Percentiles rank a stretch among this genome's conserved stretches.
Conservation (phyloP, 2,888 invertebrate species). For the Bombylius discolor region DNA sequence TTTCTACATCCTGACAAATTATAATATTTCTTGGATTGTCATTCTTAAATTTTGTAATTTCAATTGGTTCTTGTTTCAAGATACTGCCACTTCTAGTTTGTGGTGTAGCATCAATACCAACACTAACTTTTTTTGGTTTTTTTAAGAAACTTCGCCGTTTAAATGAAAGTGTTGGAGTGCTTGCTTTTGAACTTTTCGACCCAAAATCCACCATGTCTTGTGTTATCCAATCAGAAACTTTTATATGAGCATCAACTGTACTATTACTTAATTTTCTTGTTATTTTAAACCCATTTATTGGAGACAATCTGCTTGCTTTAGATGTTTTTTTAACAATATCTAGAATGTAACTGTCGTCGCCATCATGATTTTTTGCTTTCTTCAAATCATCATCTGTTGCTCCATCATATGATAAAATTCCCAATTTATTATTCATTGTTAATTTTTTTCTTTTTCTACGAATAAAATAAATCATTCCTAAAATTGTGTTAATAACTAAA, state of each 20-base stretch:
- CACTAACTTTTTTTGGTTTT: constrained; percentile 55
- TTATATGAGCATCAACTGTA: constrained; percentile 73
- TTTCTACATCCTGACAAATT: constrained; percentile 33
- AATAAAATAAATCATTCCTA: constrained; percentile 20
- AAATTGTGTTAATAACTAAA: constrained; percentile 51
- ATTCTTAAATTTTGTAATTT: constrained; percentile 44
- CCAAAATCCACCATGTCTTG: constrained; percentile 63
- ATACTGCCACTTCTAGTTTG: constrained; percentile 58
- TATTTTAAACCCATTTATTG: constrained; percentile 48
- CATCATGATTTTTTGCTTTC: constrained; percentile 29
- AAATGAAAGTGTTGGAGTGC: constrained; percentile 21
- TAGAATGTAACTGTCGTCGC: constrained; percentile 33
- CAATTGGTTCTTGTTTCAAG: constrained; percentile 62
- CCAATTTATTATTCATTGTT: constrained; percentile 19
- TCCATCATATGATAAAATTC: constrained; percentile 32
- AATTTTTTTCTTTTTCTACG: constrained; percentile 17
- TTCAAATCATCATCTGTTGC: constrained; percentile 35
- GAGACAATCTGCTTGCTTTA: constrained; percentile 38
- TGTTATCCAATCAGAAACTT: constrained; percentile 77
- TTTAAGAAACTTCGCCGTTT: constrained; percentile 36
- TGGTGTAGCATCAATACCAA: constrained; percentile 68
- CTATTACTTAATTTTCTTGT: constrained; percentile 62
- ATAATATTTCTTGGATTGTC: constrained; percentile 26
- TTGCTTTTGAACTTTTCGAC: constrained; percentile 39
- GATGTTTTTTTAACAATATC: constrained; percentile 33